Base-by-base conservation (phyloP, 2,797 vertebrate species). In the Channa striata region DNA sequence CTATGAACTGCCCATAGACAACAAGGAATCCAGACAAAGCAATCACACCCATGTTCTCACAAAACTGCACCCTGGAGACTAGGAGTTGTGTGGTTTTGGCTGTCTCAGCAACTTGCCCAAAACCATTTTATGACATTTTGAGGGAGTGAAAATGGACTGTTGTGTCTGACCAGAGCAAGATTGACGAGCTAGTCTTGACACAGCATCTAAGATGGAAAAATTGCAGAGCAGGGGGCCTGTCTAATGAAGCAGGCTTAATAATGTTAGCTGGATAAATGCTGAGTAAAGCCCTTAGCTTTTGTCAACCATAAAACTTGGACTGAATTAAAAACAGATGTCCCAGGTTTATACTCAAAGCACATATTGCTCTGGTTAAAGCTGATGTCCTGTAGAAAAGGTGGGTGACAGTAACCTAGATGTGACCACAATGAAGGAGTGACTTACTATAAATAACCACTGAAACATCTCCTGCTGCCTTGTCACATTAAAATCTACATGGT, bases 301-400 rank as follows among this genome's bases (percentile, higher is more conserved):
- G 25, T 73, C 44, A 64, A 64, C 78, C 67, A 33, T 59, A 65
- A 68, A 74, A 68, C 69, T 69, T 21, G 16, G 39, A 67, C 17
- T 58, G 8, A 72, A 85, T 56, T 68, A 57, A 82, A 86, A 88
- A 64, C 82, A 85, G 64, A 82, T 86, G 79, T 79, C 72, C 19
- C 20, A 59, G 30, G 33, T 68, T 76, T 74, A 46, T 8, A 51
- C 33, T 66, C 11, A 21, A 59, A 46, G 23, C 39, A 36, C 34
- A 63, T 43, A 40, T 64, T 48, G 30, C 39, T 50, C 20, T 53
- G 56, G 58, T 61, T 68, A 68, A 71, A 69, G n/a, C n/a, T n/a
- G n/a, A n/a, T n/a, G n/a, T n/a, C n/a, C n/a, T n/a, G 25, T 30
- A 43, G 30, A 44, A 50, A 63, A 51, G 37, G 5, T 36, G 14